Evolutionary conservation across 1,140 invertebrate genomes (phyloP).

Genomic region (Drosophila nebulosa): DNA sequence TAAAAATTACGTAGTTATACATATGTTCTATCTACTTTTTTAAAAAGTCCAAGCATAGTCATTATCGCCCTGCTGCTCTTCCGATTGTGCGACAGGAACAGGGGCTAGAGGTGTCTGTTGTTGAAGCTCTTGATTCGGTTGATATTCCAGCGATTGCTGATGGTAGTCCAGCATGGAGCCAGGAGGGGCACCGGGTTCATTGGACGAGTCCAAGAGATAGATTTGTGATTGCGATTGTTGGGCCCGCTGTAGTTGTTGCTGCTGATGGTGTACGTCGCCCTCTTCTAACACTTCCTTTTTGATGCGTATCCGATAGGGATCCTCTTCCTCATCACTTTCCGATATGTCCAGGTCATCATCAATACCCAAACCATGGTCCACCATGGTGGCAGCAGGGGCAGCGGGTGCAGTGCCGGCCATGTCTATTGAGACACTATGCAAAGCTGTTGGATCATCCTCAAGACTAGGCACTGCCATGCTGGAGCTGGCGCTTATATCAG

Average conservation of each 20-base stretch:
- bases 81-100: not conserved
- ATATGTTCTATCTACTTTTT: not conserved
- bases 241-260: conserved; percentile 17
- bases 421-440: conserved; percentile 40
- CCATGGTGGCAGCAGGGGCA: not conserved
- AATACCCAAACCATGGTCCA: conserved; percentile 81
- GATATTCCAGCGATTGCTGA: conserved; percentile 50
- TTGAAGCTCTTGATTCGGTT: conserved; percentile 18
- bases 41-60: conserved; percentile 72
- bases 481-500: conserved; percentile 51
- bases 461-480: conserved; percentile 19
- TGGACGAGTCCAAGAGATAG: conserved; percentile 8
- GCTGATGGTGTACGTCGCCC: conserved; percentile 12
- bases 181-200: not conserved
- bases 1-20: not conserved
- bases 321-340: conserved; percentile 88
- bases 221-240: conserved; percentile 7
- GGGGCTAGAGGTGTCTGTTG: conserved; percentile 18
- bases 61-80: conserved; percentile 63
- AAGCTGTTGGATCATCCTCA: conserved; percentile 28
- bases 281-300: conserved; percentile 69
- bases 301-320: conserved; percentile 46
- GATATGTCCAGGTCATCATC: conserved; percentile 90
- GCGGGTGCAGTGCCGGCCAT: conserved; percentile 3
- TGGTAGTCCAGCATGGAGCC: conserved; percentile 5